phyloP scores from a whole-genome alignment of 2,797 vertebrate genomes.

The Pseudomugil tenellus region DNA sequence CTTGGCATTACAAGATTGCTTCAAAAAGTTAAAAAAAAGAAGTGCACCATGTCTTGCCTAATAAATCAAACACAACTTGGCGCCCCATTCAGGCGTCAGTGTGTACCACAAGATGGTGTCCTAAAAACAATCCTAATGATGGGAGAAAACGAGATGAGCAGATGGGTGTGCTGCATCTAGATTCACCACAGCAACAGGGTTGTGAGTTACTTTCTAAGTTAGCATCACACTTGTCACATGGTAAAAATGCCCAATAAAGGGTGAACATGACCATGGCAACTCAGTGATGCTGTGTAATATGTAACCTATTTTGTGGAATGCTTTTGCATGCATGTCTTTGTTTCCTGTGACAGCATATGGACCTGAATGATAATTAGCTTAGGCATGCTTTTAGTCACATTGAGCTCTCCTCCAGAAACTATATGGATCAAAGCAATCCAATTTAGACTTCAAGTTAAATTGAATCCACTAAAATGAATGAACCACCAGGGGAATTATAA shows the following conservation, averaged over 20 bases:
- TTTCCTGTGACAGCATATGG: constrained; percentile 32
- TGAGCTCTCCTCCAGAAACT: constrained; percentile 53
- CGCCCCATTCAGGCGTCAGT: background rate
- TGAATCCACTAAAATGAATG: constrained; percentile 32
- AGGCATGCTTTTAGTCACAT: constrained; percentile 56
- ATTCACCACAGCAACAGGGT: constrained; percentile 30
- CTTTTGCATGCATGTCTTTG: constrained; percentile 43
- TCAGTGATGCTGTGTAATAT: constrained; percentile 30
- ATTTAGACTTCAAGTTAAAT: constrained; percentile 50
- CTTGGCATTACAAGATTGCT: constrained; percentile 44
- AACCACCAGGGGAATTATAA: constrained; percentile 26
- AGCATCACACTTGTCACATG: constrained; percentile 35
- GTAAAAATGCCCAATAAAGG: constrained; percentile 22
- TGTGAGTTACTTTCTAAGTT: constrained; percentile 26
- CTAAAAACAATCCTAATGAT: constrained; percentile 59
- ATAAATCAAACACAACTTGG: constrained; percentile 54
- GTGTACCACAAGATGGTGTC: constrained; percentile 43
- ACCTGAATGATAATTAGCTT: constrained; percentile 60
- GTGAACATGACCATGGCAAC: constrained; percentile 18
- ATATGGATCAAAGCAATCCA: constrained; percentile 48
- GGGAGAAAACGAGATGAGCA: constrained; percentile 12
- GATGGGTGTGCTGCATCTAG: constrained; percentile 33
- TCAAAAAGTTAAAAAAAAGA: constrained; percentile 51
- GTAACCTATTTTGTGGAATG: constrained; percentile 23
- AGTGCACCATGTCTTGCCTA: constrained; percentile 43